Percentiles rank a stretch among this genome's conserved stretches.
Conservation (phyloP, 2,888 invertebrate species). For the Andrena bucephala region DNA sequence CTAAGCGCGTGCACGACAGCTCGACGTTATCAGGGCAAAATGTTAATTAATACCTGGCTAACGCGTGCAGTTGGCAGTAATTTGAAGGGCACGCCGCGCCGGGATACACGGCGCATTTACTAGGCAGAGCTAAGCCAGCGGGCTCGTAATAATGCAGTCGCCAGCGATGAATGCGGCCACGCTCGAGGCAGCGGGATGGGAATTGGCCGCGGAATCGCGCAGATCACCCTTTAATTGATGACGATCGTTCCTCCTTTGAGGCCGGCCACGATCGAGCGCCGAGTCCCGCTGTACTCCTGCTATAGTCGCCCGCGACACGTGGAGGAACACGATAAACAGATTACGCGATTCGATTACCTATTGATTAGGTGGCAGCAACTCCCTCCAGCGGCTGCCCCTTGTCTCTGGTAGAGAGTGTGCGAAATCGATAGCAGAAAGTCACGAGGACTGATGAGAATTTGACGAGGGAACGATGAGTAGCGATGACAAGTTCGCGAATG, state of each 20-base stretch:
- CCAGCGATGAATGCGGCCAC: slow-evolving; percentile 47
- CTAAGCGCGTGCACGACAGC: slow-evolving; percentile 3
- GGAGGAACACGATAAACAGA: slow-evolving; percentile 44
- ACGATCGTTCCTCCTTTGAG: slow-evolving; percentile 30
- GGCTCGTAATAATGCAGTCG: slow-evolving; percentile 64
- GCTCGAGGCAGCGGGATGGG: slow-evolving; percentile 49
- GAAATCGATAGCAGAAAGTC: not conserved
- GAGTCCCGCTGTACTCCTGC: not conserved
- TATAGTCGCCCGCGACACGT: slow-evolving; percentile 9
- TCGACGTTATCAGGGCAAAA: slow-evolving; percentile 51
- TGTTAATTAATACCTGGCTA: slow-evolving; percentile 73
- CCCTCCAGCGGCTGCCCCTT: slow-evolving; percentile 1
- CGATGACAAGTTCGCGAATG: too few relatives aligned
- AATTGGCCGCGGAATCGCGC: slow-evolving; percentile 61
- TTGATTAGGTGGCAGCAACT: slow-evolving; percentile 23
- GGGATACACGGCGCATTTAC: slow-evolving; percentile 60
- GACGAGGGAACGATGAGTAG: not conserved
- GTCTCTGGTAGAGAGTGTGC: not conserved
- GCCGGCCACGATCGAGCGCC: not conserved
- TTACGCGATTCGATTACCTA: slow-evolving; percentile 38
- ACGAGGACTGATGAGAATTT: not conserved
- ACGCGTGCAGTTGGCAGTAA: slow-evolving; percentile 73
- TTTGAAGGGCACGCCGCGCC: slow-evolving; percentile 67
- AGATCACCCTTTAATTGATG: slow-evolving; percentile 59
- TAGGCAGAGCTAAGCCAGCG: slow-evolving; percentile 22